These are phyloP conservation scores for Seira musarum DNA, from an alignment of 2,888 invertebrate species.

Conservation along the genomic window DNA sequence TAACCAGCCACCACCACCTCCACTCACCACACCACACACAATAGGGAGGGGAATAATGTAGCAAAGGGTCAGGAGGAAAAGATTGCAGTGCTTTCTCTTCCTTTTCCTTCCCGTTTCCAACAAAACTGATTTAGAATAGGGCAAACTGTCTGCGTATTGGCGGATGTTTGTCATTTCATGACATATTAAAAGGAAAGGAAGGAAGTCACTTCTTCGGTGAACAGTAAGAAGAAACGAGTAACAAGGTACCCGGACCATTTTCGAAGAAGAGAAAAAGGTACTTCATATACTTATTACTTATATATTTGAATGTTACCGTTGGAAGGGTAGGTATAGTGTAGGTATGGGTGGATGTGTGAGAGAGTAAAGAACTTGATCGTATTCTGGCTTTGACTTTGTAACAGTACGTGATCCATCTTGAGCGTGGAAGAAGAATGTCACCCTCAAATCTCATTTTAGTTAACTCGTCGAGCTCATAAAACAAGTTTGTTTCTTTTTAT, in stretches of 20 bases:
- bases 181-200: slow-evolving; percentile 50
- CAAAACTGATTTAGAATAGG: not conserved
- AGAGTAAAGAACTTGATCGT: not conserved
- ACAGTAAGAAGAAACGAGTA: slow-evolving; percentile 3
- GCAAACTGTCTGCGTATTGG: slow-evolving; percentile 21
- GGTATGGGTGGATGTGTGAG: not conserved
- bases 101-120: not conserved
- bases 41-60: not conserved
- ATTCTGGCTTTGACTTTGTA: not conserved
- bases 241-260: slow-evolving; percentile 5
- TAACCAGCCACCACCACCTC: no score
- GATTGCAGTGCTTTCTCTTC: slow-evolving; percentile 21
- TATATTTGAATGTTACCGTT: no score
- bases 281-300: no score
- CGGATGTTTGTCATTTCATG: slow-evolving; percentile 52
- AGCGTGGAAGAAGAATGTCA: slow-evolving; percentile 43
- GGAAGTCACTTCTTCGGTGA: not conserved
- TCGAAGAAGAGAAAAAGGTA: not conserved
- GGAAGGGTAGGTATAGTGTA: no score
- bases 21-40: not conserved
- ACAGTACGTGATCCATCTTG: slow-evolving; percentile 43
- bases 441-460: slow-evolving; percentile 59
- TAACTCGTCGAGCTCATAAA: slow-evolving; percentile 50
- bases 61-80: slow-evolving; percentile 15
- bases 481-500: slow-evolving; percentile 59